Evolutionary conservation across 2,888 invertebrate species (phyloP).

Genomic region (Drosophila neoperkinsi): DNA sequence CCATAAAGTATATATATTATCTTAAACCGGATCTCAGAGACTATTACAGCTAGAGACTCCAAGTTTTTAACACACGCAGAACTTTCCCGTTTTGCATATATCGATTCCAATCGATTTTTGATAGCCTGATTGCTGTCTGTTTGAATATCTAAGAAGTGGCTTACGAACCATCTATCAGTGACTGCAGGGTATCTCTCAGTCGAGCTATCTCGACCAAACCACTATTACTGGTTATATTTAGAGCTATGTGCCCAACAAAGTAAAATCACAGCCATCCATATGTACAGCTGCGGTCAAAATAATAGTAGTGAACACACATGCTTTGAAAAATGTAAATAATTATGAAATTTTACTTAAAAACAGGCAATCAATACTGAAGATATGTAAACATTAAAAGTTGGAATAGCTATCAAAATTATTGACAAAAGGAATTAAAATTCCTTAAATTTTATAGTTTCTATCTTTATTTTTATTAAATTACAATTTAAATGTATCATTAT

Average conservation of each 20-base stretch:
- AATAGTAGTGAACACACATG: not conserved
- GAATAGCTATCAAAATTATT: not conserved
- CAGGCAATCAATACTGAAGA: not conserved
- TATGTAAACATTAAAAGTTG: not conserved
- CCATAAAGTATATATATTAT: not conserved
- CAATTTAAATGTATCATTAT: not conserved
- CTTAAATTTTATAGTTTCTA: not conserved
- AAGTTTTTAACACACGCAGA: not conserved
- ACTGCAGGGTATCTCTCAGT: not conserved
- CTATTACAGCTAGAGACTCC: not conserved
- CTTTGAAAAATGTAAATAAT: not conserved
- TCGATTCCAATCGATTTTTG: not conserved
- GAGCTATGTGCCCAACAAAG: not conserved
- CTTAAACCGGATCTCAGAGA: not conserved
- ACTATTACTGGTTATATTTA: not conserved
- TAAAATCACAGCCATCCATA: not conserved
- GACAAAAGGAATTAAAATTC: not conserved
- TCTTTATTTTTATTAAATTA: not conserved
- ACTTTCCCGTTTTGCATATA: too few relatives aligned
- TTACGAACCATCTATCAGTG: not conserved
- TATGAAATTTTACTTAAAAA: not conserved
- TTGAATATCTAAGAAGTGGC: not conserved
- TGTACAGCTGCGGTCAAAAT: not conserved
- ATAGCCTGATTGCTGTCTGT: rapidly evolving
- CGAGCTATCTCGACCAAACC: not conserved